A percentile compares a stretch with the other conserved stretches of the same genome.
Evolutionary conservation across 2,888 invertebrate genomes (phyloP).

Genomic region (Drosophila percnosoma): DNA sequence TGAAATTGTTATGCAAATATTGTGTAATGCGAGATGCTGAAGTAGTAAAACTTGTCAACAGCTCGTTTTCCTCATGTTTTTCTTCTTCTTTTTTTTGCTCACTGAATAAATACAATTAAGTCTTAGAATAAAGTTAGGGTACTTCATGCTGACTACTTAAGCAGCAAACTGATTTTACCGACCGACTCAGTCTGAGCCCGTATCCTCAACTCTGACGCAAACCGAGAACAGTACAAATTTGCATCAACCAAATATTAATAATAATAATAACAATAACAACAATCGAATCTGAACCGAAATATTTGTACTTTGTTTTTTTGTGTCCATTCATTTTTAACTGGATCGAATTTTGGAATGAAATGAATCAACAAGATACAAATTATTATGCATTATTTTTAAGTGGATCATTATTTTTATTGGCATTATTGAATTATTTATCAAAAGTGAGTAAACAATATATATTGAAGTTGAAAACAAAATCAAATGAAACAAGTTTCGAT

Average conservation of each 20-base stretch:
- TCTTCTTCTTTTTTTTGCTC: background rate
- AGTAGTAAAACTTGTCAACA: constrained; percentile 14
- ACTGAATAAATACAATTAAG: constrained; percentile 3
- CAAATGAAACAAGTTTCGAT: background rate
- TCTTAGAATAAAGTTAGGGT: background rate
- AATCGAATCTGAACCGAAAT: background rate
- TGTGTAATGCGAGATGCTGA: background rate
- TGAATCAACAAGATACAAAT: background rate
- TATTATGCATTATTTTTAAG: background rate
- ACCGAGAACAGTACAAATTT: background rate
- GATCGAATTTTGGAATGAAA: background rate
- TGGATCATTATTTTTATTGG: background rate
- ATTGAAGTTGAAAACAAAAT: background rate
- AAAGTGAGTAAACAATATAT: background rate
- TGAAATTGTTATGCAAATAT: constrained; percentile 40
- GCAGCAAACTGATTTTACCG: background rate
- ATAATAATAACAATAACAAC: background rate
- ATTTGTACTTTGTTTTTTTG: background rate
- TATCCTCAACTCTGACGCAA: background rate
- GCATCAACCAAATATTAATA: background rate
- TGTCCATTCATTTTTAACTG: background rate
- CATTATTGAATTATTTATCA: background rate
- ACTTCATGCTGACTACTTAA: background rate
- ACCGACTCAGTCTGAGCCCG: background rate
- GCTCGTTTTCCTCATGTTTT: constrained; percentile 1